Evolutionary conservation across 2,888 invertebrate species (phyloP).

Genomic region (Polyommatus icarus): DNA sequence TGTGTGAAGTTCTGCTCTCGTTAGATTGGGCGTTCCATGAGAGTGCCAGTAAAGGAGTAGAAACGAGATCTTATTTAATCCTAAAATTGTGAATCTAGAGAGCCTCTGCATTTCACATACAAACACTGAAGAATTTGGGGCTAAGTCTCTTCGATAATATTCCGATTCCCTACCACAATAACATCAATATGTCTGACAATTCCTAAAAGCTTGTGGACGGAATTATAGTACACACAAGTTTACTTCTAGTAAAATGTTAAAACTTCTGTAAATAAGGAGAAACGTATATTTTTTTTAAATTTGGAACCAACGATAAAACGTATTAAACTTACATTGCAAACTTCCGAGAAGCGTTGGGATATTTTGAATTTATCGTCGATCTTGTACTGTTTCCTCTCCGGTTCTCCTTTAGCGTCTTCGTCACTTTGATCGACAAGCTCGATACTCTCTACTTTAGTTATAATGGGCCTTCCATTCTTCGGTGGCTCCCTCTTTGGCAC

Average conservation of each 20-base stretch:
- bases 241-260: no score
- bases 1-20: slow-evolving; percentile 40
- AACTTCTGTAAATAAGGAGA: no score
- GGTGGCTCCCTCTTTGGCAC: slow-evolving; percentile 46
- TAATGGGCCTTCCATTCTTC: slow-evolving; percentile 58
- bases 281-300: background rate
- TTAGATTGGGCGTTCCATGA: background rate
- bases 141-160: no score
- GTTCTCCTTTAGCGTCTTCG: slow-evolving; percentile 70
- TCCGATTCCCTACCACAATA: no score
- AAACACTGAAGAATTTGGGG: no score
- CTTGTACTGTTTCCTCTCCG: slow-evolving; percentile 64
- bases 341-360: slow-evolving; percentile 73
- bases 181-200: no score
- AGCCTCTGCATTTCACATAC: no score
- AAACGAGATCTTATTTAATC: no score
- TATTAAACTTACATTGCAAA: slow-evolving; percentile 46
- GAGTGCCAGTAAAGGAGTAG: background rate
- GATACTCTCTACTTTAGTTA: slow-evolving; percentile 71
- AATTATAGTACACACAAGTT: no score
- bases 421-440: slow-evolving; percentile 73
- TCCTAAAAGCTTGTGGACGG: no score
- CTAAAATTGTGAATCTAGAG: no score
- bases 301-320: background rate
- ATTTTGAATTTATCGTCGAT: slow-evolving; percentile 71